Evolutionary conservation across 2,888 invertebrate species (phyloP), one percentile per base, ranked within the genome.

Genomic region (Sympetrum striolatum): DNA sequence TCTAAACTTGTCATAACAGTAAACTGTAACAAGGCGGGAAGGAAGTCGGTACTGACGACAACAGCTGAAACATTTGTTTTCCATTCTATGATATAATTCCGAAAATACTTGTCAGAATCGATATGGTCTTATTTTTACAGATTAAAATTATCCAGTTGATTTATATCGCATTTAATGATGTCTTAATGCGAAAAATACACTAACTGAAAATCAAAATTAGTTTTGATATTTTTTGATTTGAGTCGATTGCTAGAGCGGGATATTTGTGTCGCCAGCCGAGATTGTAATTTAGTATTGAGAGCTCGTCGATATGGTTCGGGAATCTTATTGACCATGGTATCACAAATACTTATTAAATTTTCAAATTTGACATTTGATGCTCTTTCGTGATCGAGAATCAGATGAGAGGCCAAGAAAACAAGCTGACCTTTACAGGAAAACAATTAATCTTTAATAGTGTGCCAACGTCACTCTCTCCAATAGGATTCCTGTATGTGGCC

Each of bases 11-110:
- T 37, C 86, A 86, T 86, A 60, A 86, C 86, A 60, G 35, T 31
- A 15, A 86, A 86, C 60, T 64, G 39, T 86, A 80, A 64, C 86
- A 86, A 86, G 86, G 86, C 86, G 86, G 86, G 86, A 86, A 86
- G 86, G 86, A 86, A 86, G 86, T 86, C 37, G 60, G 22, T 37
- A 86, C 86, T 39, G 37, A 35, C 4, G 22, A 3, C 3, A 64
- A 60, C 86, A 64, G 53, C n/a, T 60, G 60, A 86, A 60, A n/a
- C 39, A 60, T 60, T 37, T 64, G 37, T 64, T 86, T 35, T 35
- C 22, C 8, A 0, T 86, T 58, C 58, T 37, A 12, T n/a, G 37
- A 6, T 37, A 37, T 39, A 39, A 80, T 80, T n/a, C 18, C 18
- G 53, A 53, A 53, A 18, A 53, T 15, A 18, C 18, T 18, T 53